These are phyloP conservation scores for Bombus superbus DNA, from an alignment of 1,140 invertebrate genomes.

Conservation along the genomic window DNA sequence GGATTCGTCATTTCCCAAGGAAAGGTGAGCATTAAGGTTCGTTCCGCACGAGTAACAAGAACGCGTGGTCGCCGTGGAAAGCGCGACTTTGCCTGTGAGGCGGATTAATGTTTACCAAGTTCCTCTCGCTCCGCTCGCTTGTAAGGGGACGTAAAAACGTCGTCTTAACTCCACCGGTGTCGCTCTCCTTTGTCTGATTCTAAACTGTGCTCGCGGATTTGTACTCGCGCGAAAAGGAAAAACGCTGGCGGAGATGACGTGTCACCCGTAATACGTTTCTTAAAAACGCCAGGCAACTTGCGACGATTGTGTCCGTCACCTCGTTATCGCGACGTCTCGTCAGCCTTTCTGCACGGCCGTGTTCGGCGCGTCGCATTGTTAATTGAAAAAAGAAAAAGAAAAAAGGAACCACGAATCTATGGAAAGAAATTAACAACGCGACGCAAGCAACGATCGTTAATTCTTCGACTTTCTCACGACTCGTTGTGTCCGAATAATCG, in stretches of 20 bases:
- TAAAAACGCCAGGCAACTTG: not conserved
- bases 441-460: not conserved
- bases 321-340: constrained; percentile 15
- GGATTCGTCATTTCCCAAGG: not conserved
- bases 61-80: not conserved
- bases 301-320: not conserved
- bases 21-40: not conserved
- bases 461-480: not conserved
- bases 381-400: not conserved
- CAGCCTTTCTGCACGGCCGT: too few species aligned
- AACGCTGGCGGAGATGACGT: not conserved
- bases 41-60: constrained; percentile 4
- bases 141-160: not conserved
- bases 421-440: constrained; percentile 36
- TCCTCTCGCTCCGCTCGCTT: not conserved
- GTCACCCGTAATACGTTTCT: constrained; percentile 7
- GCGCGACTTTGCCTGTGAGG: not conserved
- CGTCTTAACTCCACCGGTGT: not conserved
- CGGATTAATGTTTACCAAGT: constrained; percentile 33
- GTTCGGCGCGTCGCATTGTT: constrained; percentile 33
- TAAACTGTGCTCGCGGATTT: not conserved
- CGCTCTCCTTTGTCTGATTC: not conserved
- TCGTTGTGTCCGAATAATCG: too few species aligned
- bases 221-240: not conserved
- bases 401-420: not conserved